These are phyloP conservation scores for Cosmorhoe ocellata DNA, from an alignment of 2,888 invertebrate species.

Conservation along the genomic window DNA sequence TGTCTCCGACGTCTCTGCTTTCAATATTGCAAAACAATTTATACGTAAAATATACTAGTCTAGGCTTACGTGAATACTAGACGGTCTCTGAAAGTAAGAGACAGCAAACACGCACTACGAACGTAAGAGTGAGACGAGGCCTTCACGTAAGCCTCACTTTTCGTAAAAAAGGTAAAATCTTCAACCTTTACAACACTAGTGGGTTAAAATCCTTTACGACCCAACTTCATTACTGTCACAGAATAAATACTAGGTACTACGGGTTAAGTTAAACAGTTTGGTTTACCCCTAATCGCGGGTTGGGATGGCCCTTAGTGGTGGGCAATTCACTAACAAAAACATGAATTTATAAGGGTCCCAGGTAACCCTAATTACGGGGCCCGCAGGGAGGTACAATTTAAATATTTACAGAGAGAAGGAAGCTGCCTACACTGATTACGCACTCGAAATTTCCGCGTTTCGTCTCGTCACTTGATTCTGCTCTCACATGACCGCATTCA, in stretches of 20 bases:
- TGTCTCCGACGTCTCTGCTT: no score
- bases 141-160: no score
- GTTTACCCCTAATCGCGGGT: conserved; percentile 28
- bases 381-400: conserved; percentile 30
- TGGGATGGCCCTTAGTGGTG: conserved; percentile 21
- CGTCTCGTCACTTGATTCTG: conserved; percentile 3
- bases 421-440: conserved; percentile 35
- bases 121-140: no score
- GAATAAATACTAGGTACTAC: no score
- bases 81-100: no score
- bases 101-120: no score
- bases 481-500: not conserved
- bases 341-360: conserved; percentile 32
- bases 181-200: no score
- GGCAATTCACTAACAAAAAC: conserved; percentile 34
- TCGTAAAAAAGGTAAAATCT: no score
- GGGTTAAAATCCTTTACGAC: not conserved
- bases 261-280: conserved; percentile 10
- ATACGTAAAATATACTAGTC: no score
- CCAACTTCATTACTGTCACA: conserved; percentile 2
- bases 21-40: no score
- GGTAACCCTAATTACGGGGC: conserved; percentile 34
- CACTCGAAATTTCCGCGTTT: conserved; percentile 28
- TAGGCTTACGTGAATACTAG: no score
- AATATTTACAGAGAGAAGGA: conserved; percentile 32